Evolutionary conservation across 2,888 invertebrate species (phyloP), one percentile per base, ranked within the genome.

Genomic region (Ferdinandea cuprea): DNA sequence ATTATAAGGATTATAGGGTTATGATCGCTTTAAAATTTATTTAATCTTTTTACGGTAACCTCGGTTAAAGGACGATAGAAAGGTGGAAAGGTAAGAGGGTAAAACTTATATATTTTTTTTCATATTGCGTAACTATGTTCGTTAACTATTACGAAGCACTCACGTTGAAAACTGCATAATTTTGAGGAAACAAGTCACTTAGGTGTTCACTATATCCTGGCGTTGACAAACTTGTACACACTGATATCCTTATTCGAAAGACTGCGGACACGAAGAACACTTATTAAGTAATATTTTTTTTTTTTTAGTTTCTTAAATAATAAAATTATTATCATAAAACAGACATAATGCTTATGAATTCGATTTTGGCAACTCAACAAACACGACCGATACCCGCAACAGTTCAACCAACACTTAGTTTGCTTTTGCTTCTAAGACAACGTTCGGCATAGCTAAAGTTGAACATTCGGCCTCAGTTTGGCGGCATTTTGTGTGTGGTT

Each of bases 311-410:
- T 25, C 2, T 25, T 25, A 25, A 25, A 25, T 3, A 2, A 8
- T 32, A 32, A 32, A 32, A 15, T 25, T 17, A 35, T n/a, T 19
- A 32, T 30, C 30, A 59, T 17, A 19, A 17, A 1, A 5, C 59
- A 15, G 37, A 13, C 28, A 44, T 19, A 25, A 19, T 48, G n/a
- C 19, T 37, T 11, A 61, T 63, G 35, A 25, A 46, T 68, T 54
- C 52, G 42, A 61, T 44, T 42, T 68, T 37, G 28, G 28, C 46
- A n/a, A 58, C 61, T 46, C 69, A 28, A 44, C 40, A 28, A 69
- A 58, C 80, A 65, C 79, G n/a, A 74, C 80, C 63, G 76, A 69
- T 69, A 13, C 50, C 50, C 63, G 58, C 76, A 52, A 63, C 76
- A 50, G 59, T 15, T 46, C 52, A 61, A 56, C 58, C 28, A 63